These are phyloP conservation scores for Sakesphorus luctuosus DNA, from an alignment of 2,113 vertebrate genomes.

Conservation along the genomic window DNA sequence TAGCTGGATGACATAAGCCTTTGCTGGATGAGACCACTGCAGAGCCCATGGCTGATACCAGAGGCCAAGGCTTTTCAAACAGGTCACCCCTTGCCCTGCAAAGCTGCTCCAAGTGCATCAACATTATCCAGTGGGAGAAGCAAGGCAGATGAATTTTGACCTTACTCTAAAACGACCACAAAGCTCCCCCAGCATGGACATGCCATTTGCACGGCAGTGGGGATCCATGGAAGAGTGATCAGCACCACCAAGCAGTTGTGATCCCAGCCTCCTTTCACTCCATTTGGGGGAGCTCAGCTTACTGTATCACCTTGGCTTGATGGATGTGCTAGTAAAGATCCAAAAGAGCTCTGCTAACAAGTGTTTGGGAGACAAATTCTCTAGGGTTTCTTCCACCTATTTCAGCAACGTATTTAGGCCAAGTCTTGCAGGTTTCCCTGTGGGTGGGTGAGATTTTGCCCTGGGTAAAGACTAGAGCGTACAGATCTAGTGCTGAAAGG, in stretches of 20 bases:
- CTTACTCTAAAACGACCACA: background rate
- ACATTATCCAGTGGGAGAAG: background rate
- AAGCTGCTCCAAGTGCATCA: constrained; percentile 28
- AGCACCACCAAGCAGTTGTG: background rate
- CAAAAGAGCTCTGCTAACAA: background rate
- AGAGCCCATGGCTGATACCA: constrained; percentile 11
- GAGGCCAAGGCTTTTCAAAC: background rate
- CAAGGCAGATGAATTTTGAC: background rate
- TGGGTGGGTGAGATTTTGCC: background rate
- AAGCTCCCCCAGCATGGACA: background rate
- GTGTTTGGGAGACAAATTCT: background rate
- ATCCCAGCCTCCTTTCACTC: background rate
- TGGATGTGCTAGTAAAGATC: background rate
- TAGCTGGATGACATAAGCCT: constrained; percentile 19
- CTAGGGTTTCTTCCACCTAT: background rate
- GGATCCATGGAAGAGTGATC: background rate
- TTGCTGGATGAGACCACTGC: background rate
- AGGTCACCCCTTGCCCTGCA: constrained; percentile 20
- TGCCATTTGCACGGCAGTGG: background rate
- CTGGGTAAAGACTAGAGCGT: background rate
- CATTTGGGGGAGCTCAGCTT: background rate
- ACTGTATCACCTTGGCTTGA: background rate
- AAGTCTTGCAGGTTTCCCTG: background rate
- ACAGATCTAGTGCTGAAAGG: background rate
- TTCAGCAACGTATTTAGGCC: rapidly evolving